Evolutionary conservation across 2,797 vertebrate genomes (phyloP), one percentile per base, ranked within the genome.

Genomic region (Neosilurus mollespiculum): DNA sequence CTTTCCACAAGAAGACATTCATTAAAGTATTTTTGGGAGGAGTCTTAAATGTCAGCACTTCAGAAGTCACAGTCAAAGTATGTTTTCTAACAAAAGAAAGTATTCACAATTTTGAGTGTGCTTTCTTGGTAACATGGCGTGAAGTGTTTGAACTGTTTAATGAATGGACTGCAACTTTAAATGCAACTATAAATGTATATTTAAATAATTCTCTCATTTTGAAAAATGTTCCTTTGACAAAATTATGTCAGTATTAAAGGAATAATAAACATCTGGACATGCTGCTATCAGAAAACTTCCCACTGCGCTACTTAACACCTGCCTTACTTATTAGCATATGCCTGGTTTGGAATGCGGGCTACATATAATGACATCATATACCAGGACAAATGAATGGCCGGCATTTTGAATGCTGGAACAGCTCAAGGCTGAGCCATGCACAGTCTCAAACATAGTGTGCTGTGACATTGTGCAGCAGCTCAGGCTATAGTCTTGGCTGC

Each of bases 401-500:
- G 12, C 3, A 77, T 78, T 62, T 15, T 62, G 22, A 49, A 24
- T 49, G n/a, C 43, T 64, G 37, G 14, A 65, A 78, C 43, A 78
- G 77, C 43, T 51, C 43, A 26, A 59, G 15, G 30, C 20, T 51
- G 30, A 65, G 10, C 24, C 18, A 18, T 78, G 34, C 22, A 58
- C 34, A 75, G 58, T 11, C 51, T 20, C 20, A 43, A 49, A 53
- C 53, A 70, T 8, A 20, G n/a, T 37, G 26, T n/a, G 9, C 51
- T 70, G 2, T 77, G 64, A 37, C 20, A 18, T 81, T 18, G 70
- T 3, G 20, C 56, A 9, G 49, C 37, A 78, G 73, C 53, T 14
- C 24, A 85, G 26, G 77, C 49, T 49, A 69, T 58, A 72, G n/a
- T 37, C 20, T 87, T 81, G 82, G 81, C 70, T 70, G 34, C 78